Conservation (phyloP, 92 coral and sea anemone genomes). For the Parazoanthus darwini region DNA sequence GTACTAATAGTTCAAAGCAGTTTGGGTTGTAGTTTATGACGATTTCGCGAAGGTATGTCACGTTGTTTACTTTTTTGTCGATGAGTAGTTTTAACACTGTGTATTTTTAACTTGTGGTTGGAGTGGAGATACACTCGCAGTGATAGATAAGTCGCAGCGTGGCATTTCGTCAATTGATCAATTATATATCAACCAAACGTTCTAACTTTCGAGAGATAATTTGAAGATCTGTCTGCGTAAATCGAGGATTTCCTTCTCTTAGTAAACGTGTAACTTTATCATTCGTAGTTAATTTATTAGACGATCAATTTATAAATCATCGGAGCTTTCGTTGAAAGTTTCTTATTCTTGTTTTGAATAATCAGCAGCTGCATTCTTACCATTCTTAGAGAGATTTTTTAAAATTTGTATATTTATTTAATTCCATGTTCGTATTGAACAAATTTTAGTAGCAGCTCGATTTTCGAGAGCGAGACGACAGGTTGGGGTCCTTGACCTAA, state of each 20-base stretch:
- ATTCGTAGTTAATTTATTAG: not conserved
- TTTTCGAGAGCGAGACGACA: not conserved
- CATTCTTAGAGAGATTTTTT: not conserved
- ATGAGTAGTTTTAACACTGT: not conserved
- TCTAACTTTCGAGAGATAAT: too few relatives aligned
- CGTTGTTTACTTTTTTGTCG: not conserved
- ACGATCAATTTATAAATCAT: not conserved
- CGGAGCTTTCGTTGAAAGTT: not conserved
- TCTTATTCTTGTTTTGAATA: too few relatives aligned
- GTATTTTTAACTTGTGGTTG: not conserved
- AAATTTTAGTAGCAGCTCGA: too few relatives aligned
- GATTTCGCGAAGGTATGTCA: not conserved
- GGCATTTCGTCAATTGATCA: not conserved
- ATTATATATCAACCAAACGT: not conserved
- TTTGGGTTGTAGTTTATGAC: not conserved
- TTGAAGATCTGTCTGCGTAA: not conserved
- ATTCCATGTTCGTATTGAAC: not conserved
- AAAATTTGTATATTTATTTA: not conserved
- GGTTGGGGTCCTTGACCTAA: not conserved
- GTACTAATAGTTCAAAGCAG: not conserved
- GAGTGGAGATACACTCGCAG: not conserved
- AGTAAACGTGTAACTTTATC: not conserved
- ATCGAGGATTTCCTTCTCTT: not conserved
- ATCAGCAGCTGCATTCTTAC: not conserved
- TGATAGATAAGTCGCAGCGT: not conserved